Conservation (phyloP, 2,888 invertebrate genomes). For the Onthophagus sagittarius region DNA sequence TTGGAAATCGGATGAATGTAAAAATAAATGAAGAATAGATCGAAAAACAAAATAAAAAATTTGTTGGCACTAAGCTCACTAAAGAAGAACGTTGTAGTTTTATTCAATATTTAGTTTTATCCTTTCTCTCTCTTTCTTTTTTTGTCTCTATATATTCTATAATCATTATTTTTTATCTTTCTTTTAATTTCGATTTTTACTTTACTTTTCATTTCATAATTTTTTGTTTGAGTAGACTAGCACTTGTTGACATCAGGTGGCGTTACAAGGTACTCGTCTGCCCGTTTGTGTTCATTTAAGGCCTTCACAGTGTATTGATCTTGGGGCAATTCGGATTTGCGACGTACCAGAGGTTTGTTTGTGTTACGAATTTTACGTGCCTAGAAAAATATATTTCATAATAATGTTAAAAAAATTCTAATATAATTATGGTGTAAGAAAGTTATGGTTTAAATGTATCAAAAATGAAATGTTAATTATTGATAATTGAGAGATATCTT, state of each 20-base stretch:
- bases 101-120: background rate
- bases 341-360: constrained; percentile 84
- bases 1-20: constrained; percentile 13
- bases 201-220: background rate
- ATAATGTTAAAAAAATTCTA: too few species aligned
- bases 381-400: constrained; percentile 41
- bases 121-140: background rate
- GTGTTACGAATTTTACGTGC: constrained; percentile 64
- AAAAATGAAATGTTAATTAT: too few species aligned
- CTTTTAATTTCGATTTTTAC: background rate
- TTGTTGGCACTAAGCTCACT: constrained; percentile 45
- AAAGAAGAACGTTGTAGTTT: constrained; percentile 24
- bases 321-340: constrained; percentile 93
- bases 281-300: constrained; percentile 86
- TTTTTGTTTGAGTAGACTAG: constrained; percentile 56
- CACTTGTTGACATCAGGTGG: constrained; percentile 84
- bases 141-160: constrained; percentile 3
- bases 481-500: too few species aligned
- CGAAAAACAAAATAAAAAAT: constrained; percentile 12
- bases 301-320: constrained; percentile 89
- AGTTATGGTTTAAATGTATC: too few species aligned
- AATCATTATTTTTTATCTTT: constrained; percentile 2
- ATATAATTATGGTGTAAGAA: too few species aligned
- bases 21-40: constrained; percentile 15
- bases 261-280: constrained; percentile 84